Evolutionary conservation across 2,797 vertebrate species (phyloP).

Genomic region (Falco naumanni): DNA sequence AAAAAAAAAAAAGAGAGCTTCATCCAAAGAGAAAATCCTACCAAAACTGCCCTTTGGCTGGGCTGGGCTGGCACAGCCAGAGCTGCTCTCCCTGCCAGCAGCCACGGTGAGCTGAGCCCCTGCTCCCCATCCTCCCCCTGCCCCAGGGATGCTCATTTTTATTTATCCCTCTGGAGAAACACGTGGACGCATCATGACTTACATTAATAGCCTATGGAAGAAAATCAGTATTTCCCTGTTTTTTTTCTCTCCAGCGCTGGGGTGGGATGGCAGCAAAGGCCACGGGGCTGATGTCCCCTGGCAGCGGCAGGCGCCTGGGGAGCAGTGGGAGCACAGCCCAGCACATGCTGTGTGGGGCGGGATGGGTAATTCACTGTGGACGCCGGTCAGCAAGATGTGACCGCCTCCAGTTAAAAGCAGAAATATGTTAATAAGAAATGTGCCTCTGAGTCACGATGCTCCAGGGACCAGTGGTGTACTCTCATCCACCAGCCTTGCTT

Average conservation of each 20-base stretch:
- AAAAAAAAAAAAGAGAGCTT: background rate
- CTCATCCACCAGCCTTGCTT: conserved; percentile 34
- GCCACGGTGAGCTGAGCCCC: rapidly evolving
- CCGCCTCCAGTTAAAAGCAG: conserved; percentile 23
- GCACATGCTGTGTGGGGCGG: background rate
- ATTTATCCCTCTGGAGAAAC: background rate
- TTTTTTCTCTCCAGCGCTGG: background rate
- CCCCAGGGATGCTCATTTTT: background rate
- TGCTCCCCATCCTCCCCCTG: background rate
- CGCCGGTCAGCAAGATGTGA: background rate
- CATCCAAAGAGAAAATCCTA: background rate
- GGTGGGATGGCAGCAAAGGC: background rate
- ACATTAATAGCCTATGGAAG: background rate
- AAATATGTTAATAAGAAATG: conserved; percentile 40
- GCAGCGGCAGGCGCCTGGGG: background rate
- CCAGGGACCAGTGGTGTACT: conserved; percentile 5
- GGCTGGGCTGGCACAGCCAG: background rate
- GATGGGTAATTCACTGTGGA: background rate
- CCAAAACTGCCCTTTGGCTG: background rate
- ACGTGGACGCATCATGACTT: background rate
- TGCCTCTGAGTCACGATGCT: conserved; percentile 54
- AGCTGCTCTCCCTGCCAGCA: background rate
- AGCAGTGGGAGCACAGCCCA: background rate
- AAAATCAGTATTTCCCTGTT: background rate
- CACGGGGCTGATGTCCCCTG: background rate